Base-by-base conservation (phyloP, 2,888 invertebrate species). In the Pollenia griseotomentosa region DNA sequence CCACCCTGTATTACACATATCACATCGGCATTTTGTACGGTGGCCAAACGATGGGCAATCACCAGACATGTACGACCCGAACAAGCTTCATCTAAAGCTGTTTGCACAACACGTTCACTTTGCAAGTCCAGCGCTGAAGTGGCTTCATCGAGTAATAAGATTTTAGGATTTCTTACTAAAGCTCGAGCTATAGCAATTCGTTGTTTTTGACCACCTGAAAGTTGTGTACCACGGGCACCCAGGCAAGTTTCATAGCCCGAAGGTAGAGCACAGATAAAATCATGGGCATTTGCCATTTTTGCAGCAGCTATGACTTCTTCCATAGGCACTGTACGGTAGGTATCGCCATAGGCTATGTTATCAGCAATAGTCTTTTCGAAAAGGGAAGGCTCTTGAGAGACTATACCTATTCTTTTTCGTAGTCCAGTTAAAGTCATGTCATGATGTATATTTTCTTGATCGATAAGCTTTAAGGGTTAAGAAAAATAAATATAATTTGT, bases 341-440 rank as follows among this genome's bases (percentile, higher is more conserved):
- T 97, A 93, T 97, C 97, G 0, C 98, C 98, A 91, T 98, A 98
- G 0, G 96, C 96, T 90, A 98, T 98, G 92, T 98, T 98, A 90
- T 98, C 97, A 0, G 95, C 95, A 73, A 98, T 97, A 65, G 96
- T 96, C 70, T 96, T 95, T 91, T 97, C 97, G 92, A 98, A 98
- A 0, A 98, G 94, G 0, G 96, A 95, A 0, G 97, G 98, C 91
- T 98, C 98, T 92, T 98, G 98, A 0, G 97, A 96, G 8, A 98
- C 96, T 63, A 98, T 95, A 65, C 97, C 97, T 80, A 98, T 94
- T 92, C 97, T 96, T 11, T 95, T 94, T 0, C 98, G 94, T 4
- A 97, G 93, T 78, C 95, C 95, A 0, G 94, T 91, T n/a, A 97
- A 91, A 3, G 96, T 96, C 89, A 97, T 94, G 89, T 95, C 95